phyloP scores from a whole-genome alignment of 2,888 invertebrate species.

The Quadroppia sp. region DNA sequence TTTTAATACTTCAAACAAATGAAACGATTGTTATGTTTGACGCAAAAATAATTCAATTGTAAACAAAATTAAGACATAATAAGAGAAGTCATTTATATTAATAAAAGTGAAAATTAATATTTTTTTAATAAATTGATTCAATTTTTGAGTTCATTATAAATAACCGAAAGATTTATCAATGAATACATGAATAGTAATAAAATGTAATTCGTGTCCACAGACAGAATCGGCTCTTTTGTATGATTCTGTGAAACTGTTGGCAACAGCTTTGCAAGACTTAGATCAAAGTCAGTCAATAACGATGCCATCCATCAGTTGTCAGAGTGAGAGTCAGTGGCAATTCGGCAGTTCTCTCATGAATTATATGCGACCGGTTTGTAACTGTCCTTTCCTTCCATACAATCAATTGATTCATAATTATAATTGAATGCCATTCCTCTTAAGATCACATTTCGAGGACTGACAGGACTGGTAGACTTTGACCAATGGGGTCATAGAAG shows the following conservation, averaged over 20 bases:
- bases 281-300: slow-evolving; percentile 63
- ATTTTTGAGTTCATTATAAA: too few species aligned
- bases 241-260: slow-evolving; percentile 90
- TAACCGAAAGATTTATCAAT: too few species aligned
- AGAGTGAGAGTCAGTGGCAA: slow-evolving; percentile 62
- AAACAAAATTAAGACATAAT: too few species aligned
- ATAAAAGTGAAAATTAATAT: too few species aligned
- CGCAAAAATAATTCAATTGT: too few species aligned
- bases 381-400: too few species aligned
- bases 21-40: too few species aligned
- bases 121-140: too few species aligned
- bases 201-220: slow-evolving; percentile 59
- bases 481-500: slow-evolving; percentile 83
- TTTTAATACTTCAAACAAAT: too few species aligned
- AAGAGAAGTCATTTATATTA: too few species aligned
- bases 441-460: slow-evolving; percentile 87
- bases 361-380: slow-evolving; percentile 96
- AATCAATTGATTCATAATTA: slow-evolving; percentile 46
- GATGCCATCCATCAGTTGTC: slow-evolving; percentile 48
- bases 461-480: slow-evolving; percentile 87
- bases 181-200: too few species aligned
- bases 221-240: slow-evolving; percentile 94
- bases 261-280: slow-evolving; percentile 83
- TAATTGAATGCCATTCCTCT: neutral
- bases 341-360: slow-evolving; percentile 91